Evolutionary conservation across 2,797 vertebrate species (phyloP), one percentile per base, ranked within the genome.

Genomic region (Danio jaintianensis): DNA sequence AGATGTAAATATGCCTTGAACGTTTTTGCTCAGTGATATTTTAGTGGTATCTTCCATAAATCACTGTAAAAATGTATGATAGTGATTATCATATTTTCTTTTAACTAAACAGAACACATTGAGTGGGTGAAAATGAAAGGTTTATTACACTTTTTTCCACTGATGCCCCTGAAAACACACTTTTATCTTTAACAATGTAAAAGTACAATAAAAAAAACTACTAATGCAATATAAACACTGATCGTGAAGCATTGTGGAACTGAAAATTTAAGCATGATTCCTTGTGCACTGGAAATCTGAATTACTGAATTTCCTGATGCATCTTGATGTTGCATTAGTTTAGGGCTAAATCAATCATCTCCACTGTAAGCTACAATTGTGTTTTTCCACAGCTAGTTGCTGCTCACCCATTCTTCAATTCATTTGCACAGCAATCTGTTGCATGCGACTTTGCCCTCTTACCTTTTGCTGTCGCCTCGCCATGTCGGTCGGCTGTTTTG

Each of bases 401-500:
- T n/a, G 47, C 20, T 47, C 18, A 20, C 13, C n/a, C 1, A 52
- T 38, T 68, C 15, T 18, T 7, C 20, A 29, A 43, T 63, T 43
- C 16, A 40, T 29, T 29, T 29, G 1, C 29, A 50, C 56, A 55
- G 38, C 76, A 77, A 84, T 78, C 76, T 82, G 82, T 84, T 86
- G 84, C 79, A 58, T 84, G 77, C 68, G 68, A 74, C 58, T 78
- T 76, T 79, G 64, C 59, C 58, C 63, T 58, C 92, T 90, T 94
- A 98, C 97, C 97, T 99, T 99, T 91, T 98, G 97, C 90, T 99
- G 97, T 89, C 97, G 93, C 86, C 97, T 93, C 89, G 97, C 96
- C 97, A 98, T 99, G 86, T 99, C 97, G 20, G 97, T 99, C 74
- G 97, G 97, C 84, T 99, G 97, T 91, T 98, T 98, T 81, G 97